Evolutionary conservation across 2,113 vertebrate genomes (phyloP), one percentile per base, ranked within the genome.

Genomic region (Trinectes maculatus): DNA sequence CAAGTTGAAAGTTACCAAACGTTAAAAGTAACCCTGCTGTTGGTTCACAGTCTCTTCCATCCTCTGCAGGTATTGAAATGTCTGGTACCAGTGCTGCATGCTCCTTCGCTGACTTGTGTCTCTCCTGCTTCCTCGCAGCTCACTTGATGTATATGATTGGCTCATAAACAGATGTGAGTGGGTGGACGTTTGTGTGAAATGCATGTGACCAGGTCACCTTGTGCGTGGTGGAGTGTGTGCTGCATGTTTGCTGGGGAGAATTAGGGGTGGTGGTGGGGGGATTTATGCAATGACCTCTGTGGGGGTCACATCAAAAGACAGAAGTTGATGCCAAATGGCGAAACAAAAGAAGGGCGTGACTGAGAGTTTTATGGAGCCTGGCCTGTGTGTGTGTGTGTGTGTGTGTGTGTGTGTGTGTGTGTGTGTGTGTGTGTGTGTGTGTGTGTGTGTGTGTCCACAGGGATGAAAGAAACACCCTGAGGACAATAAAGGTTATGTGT

Each of bases 311-410:
- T 83, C 54, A 87, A 71, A 71, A 51, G 68, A 82, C 71, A 76
- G 62, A 84, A 79, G 82, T 86, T 61, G 28, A 55, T 60, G 85
- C 81, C 88, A 91, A 92, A 90, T 86, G 92, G 90, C 19, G 10
- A 86, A 80, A 92, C 89, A 92, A 93, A 92, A 81, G 46, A 71
- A 58, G 77, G 77, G 60, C 28, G 80, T 59, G 81, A 80, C 71
- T 46, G 39, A 46, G 67, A 64, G 67, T 65, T 92, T 91, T 90
- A 89, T 89, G 74, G 83, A 47, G 79, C 71, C 77, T 75, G 83
- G 42, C 19, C 31, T 67, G 75, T 74, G 80, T 56, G 53, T 46
- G 79, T 74, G 87, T 74, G 63, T 85, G 77, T 72, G 62, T 64
- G 29, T 60, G 52, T 53, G 52, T 54, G 57, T 34, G 67, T 69